phyloP scores from a whole-genome alignment of 2,888 invertebrate species.

The Phalangium opilio region DNA sequence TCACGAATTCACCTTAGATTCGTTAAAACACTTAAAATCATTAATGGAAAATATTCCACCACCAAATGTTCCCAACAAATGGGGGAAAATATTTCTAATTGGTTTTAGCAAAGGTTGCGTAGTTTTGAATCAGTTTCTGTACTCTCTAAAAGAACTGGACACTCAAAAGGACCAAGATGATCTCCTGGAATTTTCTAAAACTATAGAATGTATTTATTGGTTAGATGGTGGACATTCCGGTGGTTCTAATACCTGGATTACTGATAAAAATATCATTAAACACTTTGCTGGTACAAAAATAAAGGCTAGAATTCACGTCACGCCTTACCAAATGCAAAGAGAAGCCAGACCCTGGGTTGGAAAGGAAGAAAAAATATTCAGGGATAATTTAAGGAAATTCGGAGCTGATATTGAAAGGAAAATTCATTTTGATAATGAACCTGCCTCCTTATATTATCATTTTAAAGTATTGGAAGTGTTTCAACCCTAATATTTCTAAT shows the following conservation, averaged over 20 bases:
- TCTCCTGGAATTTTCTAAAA: slow-evolving; percentile 22
- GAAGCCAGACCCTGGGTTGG: slow-evolving; percentile 66
- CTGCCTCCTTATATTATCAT: slow-evolving; percentile 50
- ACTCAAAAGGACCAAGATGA: slow-evolving; percentile 7
- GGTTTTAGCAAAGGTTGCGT: slow-evolving; percentile 90
- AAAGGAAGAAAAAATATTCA: slow-evolving; percentile 62
- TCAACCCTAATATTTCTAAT: not conserved
- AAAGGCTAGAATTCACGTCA: slow-evolving; percentile 60
- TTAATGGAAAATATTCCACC: not conserved
- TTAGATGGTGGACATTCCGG: slow-evolving; percentile 84
- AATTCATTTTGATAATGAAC: slow-evolving; percentile 44
- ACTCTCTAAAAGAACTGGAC: slow-evolving; percentile 35
- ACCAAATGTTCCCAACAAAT: not conserved
- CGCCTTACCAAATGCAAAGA: slow-evolving; percentile 77
- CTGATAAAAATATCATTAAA: slow-evolving; percentile 52
- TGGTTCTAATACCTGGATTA: slow-evolving; percentile 72
- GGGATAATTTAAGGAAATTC: slow-evolving; percentile 45
- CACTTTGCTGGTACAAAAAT: slow-evolving; percentile 53
- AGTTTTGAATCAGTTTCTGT: slow-evolving; percentile 75
- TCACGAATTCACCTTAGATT: no score
- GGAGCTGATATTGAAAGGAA: slow-evolving; percentile 48
- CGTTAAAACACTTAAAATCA: not conserved
- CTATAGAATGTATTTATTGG: slow-evolving; percentile 67
- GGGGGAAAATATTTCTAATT: slow-evolving; percentile 40
- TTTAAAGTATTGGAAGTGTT: slow-evolving; percentile 47